Percentiles rank a stretch among this genome's conserved stretches.
Conservation (phyloP, 2,888 invertebrate genomes). For the Lithophane ornitopus region DNA sequence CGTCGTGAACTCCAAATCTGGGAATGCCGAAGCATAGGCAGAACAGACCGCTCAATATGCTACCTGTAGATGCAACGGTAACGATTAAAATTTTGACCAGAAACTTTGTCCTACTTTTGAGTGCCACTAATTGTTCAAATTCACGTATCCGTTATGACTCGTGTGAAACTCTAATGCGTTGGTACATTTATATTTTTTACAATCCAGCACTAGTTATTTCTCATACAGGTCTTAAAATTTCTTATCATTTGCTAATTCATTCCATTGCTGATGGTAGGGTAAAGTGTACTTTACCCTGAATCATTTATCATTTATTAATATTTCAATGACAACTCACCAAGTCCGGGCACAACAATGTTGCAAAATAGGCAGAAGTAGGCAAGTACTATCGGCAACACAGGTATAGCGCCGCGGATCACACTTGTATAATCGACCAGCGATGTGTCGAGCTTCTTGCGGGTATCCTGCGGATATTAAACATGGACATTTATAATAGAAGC, state of each 20-base stretch:
- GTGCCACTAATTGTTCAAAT: neutral
- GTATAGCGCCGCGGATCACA: constrained; percentile 97
- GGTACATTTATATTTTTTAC: neutral
- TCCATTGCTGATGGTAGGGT: no score
- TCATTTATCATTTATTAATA: neutral
- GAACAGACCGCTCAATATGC: constrained; percentile 96
- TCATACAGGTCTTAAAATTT: neutral
- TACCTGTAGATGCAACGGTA: constrained; percentile 91
- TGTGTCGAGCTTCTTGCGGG: constrained; percentile 93
- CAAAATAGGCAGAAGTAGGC: constrained; percentile 97
- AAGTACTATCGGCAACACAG: constrained; percentile 95
- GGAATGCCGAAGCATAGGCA: constrained; percentile 97
- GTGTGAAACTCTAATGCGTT: neutral
- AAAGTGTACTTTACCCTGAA: neutral
- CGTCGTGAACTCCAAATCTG: constrained; percentile 95
- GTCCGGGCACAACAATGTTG: constrained; percentile 85
- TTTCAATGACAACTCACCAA: constrained; percentile 75
- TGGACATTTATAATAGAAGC: neutral
- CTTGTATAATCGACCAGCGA: constrained; percentile 95
- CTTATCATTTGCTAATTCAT: neutral
- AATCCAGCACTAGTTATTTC: no score
- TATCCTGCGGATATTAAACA: constrained; percentile 90
- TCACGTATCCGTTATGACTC: neutral
- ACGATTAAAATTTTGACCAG: neutral
- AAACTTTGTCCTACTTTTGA: neutral